These are phyloP conservation scores for Trogon melanurus DNA, from an alignment of 2,113 vertebrate genomes.

Conservation along the genomic window DNA sequence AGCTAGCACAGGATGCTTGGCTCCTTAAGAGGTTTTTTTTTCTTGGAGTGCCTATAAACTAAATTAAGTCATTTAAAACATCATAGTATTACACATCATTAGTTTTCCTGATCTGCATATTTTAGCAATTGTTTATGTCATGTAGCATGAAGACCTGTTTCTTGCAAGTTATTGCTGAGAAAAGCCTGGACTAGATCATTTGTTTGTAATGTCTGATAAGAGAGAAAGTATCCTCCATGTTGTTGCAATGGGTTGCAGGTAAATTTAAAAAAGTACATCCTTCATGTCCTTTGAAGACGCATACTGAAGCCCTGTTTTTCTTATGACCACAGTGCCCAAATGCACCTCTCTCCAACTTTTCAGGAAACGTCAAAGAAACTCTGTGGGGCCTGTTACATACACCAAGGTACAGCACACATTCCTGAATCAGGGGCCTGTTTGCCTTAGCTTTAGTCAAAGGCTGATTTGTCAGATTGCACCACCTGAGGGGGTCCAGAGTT, in stretches of 20 bases:
- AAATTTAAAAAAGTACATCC: not conserved
- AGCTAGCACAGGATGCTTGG: conserved; percentile 28
- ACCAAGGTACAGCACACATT: not conserved
- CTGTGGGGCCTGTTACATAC: not conserved
- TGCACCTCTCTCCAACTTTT: not conserved
- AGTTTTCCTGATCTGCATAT: conserved; percentile 26
- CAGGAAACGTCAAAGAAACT: not conserved
- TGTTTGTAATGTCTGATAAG: not conserved
- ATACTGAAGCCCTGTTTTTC: not conserved
- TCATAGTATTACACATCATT: conserved; percentile 36
- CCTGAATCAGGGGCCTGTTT: not conserved
- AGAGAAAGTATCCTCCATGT: not conserved
- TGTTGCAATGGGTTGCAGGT: not conserved
- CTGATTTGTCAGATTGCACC: not conserved
- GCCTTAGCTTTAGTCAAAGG: not conserved
- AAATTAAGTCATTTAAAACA: conserved; percentile 56
- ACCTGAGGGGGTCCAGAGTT: not conserved
- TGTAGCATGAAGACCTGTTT: not conserved
- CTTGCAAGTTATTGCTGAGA: not conserved
- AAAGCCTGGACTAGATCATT: not conserved
- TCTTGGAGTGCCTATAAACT: conserved; percentile 32
- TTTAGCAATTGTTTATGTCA: conserved; percentile 41
- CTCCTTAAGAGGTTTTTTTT: not conserved
- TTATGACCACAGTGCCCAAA: not conserved
- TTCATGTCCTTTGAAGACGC: fast-evolving